Evolutionary conservation across 1,140 invertebrate genomes (phyloP).

Genomic region (Dreissena rostriformis): DNA sequence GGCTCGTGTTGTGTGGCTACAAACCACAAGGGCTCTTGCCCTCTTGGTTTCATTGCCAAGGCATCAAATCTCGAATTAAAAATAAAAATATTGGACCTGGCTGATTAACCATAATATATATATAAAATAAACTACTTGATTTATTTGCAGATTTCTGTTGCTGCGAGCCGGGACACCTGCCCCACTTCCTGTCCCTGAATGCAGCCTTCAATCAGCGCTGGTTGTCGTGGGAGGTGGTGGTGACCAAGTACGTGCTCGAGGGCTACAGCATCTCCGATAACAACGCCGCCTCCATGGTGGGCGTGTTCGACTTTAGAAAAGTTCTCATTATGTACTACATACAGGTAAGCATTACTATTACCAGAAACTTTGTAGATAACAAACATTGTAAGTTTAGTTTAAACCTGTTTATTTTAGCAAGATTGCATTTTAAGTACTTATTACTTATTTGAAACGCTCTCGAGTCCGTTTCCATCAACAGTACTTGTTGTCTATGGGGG

Average conservation of each 20-base stretch:
- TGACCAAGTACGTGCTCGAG: constrained; percentile 97
- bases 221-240: constrained; percentile 97
- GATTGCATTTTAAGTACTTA: too few species aligned
- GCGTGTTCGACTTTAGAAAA: constrained; percentile 98
- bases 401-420: too few species aligned
- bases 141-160: constrained; percentile 89
- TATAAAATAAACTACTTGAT: too few species aligned
- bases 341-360: constrained; percentile 85
- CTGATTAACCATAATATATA: too few species aligned
- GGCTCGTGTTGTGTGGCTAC: too few species aligned
- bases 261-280: constrained; percentile 99
- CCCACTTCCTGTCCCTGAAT: constrained; percentile 93
- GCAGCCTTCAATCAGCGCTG: constrained; percentile 98
- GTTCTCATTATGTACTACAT: constrained; percentile 99
- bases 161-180: constrained; percentile 95
- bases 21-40: too few species aligned
- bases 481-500: too few species aligned
- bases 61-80: too few species aligned
- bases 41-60: too few species aligned
- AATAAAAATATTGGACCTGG: too few species aligned
- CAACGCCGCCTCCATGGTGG: constrained; percentile 96
- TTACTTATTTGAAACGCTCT: too few species aligned
- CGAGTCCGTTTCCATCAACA: too few species aligned
- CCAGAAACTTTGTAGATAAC: neutral
- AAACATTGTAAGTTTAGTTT: neutral